Base-by-base conservation (phyloP, 2,888 invertebrate genomes). In the Ochropleura plecta region DNA sequence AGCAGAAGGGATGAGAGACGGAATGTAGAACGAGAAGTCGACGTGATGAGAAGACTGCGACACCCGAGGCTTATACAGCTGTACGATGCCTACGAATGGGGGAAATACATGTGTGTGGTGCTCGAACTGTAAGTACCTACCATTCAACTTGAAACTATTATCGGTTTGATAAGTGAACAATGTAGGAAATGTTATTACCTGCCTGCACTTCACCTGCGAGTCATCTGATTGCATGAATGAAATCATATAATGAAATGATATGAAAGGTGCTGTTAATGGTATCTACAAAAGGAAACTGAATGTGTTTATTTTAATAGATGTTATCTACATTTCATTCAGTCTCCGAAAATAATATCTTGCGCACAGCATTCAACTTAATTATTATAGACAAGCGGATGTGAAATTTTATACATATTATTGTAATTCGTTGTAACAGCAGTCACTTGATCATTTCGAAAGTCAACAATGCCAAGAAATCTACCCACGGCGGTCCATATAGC, bases 41-140 rank as follows among this genome's bases (percentile, higher is more conserved):
- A 99, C 88, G 99, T 99, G 89, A 99, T 99, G 99, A 97, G 98
- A 91, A 97, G 98, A 84, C 97, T 99, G 73, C 98, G 99, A 90
- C 99, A 99, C 96, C 99, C 99, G 49, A 96, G 99, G 83, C 98
- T 99, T 68, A 98, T 99, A 89, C 99, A 99, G 94, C 97, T 99
- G 63, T 99, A 99, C 94, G 99, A 99, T 91, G 99, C 99, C 16
- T 99, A 99, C 94, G 99, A 99, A 95, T 98, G 98, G 95, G 98
- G 98, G 88, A 98, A 98, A 95, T 98, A 98, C 92, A 99, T 99
- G 98, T 99, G 99, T 95, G 98, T 99, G 89, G 98, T 99, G 85
- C 97, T 99, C 84, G 99, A 99, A 97, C 97, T 99, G 99, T 99
- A 97, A 98, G 99, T 98, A 92, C 60, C 55, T 98, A 92, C 60